Evolutionary conservation across 2,888 invertebrate genomes (phyloP).

Genomic region (Caenorhabditis macrosperma): DNA sequence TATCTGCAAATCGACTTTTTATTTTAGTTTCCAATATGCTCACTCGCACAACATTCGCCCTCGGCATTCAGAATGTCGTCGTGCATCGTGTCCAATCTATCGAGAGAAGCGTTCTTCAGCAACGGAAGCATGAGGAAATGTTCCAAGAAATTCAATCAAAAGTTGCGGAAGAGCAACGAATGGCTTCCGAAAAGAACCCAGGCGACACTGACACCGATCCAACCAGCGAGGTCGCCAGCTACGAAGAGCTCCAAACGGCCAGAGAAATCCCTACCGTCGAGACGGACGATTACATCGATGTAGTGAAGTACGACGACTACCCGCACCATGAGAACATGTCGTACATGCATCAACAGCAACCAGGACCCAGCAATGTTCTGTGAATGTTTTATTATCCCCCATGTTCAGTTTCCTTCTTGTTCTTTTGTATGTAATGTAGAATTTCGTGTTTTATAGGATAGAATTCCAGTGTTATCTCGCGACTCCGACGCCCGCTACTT

Average conservation of each 20-base stretch:
- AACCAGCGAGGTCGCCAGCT: neutral
- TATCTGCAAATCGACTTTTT: no score
- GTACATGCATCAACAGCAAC: neutral
- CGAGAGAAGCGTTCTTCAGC: conserved; percentile 41
- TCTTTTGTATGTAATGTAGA: conserved; percentile 1
- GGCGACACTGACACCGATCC: neutral
- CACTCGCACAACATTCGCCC: conserved; percentile 42
- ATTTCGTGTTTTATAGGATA: conserved; percentile 11
- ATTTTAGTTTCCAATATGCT: conserved; percentile 19
- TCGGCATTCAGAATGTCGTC: conserved; percentile 41
- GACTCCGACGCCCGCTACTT: neutral
- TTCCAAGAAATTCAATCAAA: conserved; percentile 26
- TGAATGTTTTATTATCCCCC: neutral
- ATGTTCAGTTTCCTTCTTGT: neutral
- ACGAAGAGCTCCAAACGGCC: conserved; percentile 18
- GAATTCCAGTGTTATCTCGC: neutral
- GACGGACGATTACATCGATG: conserved; percentile 21
- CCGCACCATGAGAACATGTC: neutral
- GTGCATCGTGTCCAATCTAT: conserved; percentile 59
- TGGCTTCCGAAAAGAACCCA: neutral
- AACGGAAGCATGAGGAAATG: conserved; percentile 46
- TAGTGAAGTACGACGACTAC: conserved; percentile 27
- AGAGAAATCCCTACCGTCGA: conserved; percentile 13
- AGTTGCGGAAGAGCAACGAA: conserved; percentile 27
- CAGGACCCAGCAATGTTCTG: neutral